These are phyloP conservation scores for Thamnophis elegans DNA, from an alignment of 2,797 vertebrate genomes.

Conservation along the genomic window DNA sequence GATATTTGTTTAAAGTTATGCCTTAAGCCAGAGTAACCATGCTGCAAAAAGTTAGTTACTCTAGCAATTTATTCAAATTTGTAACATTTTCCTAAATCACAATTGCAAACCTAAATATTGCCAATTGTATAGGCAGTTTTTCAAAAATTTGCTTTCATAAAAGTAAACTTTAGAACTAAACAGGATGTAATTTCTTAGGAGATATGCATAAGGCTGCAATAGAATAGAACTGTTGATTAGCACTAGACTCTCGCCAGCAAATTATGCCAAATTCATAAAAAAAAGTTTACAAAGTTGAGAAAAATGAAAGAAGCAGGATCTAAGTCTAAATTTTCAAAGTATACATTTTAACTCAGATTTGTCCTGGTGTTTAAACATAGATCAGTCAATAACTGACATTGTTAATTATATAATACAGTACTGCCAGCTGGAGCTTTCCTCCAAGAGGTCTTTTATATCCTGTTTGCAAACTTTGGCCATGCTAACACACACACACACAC, in stretches of 20 bases:
- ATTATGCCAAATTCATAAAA: not conserved
- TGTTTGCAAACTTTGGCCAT: not conserved
- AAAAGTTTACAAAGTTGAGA: not conserved
- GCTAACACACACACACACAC: not conserved
- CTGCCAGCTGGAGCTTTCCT: not conserved
- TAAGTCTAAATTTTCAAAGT: not conserved
- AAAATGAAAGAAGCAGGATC: not conserved
- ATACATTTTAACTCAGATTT: not conserved
- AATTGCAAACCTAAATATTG: not conserved
- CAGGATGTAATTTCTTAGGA: not conserved
- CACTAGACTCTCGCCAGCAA: not conserved
- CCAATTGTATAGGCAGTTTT: not conserved
- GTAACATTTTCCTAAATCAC: not conserved
- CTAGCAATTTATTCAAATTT: not conserved
- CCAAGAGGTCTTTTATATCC: not conserved
- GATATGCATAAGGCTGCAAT: not conserved
- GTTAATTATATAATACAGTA: not conserved
- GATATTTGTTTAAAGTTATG: not conserved
- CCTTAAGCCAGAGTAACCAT: not conserved
- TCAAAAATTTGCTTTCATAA: not conserved
- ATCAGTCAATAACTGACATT: not conserved
- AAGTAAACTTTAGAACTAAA: not conserved
- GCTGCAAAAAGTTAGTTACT: not conserved
- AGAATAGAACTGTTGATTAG: not conserved
- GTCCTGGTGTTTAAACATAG: constrained; percentile 24